Evolutionary conservation across 1,140 invertebrate genomes (phyloP).

Genomic region (Luehdorfia chinensis): DNA sequence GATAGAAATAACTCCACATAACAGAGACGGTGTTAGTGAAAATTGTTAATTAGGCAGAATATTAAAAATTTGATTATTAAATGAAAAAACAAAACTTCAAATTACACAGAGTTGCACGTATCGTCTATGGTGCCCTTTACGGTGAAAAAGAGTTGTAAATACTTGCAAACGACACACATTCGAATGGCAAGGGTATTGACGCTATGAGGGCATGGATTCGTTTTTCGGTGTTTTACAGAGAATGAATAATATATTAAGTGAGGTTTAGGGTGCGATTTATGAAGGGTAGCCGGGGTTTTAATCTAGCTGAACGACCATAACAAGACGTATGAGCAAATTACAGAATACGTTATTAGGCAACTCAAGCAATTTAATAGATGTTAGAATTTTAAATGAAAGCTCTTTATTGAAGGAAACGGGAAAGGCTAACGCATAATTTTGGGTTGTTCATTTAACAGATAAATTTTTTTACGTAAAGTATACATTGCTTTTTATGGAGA

Average conservation of each 20-base stretch:
- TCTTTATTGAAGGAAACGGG: not conserved
- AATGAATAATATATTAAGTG: slow-evolving; percentile 61
- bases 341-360: slow-evolving; percentile 62
- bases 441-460: too few relatives aligned
- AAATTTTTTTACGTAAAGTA: not conserved
- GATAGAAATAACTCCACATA: too few relatives aligned
- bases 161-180: slow-evolving; percentile 25
- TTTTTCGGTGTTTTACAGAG: slow-evolving; percentile 48
- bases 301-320: slow-evolving; percentile 67
- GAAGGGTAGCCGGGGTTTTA: slow-evolving; percentile 68
- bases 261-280: slow-evolving; percentile 64
- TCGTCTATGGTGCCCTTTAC: too few relatives aligned
- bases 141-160: slow-evolving; percentile 38
- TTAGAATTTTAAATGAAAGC: slow-evolving; percentile 47
- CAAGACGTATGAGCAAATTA: slow-evolving; percentile 70
- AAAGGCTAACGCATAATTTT: not conserved
- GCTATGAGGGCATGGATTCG: slow-evolving; percentile 42
- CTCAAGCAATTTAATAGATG: slow-evolving; percentile 55
- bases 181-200: slow-evolving; percentile 37
- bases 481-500: too few relatives aligned
- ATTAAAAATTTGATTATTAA: too few relatives aligned
- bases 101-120: too few relatives aligned
- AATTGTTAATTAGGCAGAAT: too few relatives aligned
- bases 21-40: too few relatives aligned
- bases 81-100: too few relatives aligned